phyloP scores from a whole-genome alignment of 2,797 vertebrate genomes.

The Gorsachius magnificus region DNA sequence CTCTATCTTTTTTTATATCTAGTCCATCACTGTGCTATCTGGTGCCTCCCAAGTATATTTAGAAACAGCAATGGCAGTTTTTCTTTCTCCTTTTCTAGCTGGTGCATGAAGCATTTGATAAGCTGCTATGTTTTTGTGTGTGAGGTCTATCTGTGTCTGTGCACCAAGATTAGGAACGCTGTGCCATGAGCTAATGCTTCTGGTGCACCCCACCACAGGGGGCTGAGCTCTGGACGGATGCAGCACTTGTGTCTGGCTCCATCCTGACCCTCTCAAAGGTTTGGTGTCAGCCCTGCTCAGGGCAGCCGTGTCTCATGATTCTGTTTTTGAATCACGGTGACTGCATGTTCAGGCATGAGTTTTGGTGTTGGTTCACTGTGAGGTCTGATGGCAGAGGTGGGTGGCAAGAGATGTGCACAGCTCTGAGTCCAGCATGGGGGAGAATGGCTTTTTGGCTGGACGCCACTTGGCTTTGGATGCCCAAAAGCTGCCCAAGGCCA shows the following conservation, averaged over 20 bases:
- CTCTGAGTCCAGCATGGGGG: background rate
- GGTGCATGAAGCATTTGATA: background rate
- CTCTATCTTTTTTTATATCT: background rate
- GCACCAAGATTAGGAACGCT: background rate
- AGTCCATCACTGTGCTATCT: background rate
- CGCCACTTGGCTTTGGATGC: background rate
- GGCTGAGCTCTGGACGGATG: background rate
- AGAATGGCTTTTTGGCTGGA: background rate
- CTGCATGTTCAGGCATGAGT: background rate
- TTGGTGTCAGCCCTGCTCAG: background rate
- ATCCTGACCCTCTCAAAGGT: background rate
- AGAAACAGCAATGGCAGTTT: background rate
- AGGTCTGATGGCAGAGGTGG: background rate
- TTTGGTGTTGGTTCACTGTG: background rate
- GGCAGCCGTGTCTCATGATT: background rate
- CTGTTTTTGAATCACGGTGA: background rate
- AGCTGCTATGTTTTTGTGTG: background rate
- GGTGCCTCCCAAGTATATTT: constrained; percentile 15
- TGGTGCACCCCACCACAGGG: background rate
- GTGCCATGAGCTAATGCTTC: background rate
- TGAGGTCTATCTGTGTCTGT: background rate
- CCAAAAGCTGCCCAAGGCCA: background rate
- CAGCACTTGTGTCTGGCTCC: background rate
- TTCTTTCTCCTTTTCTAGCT: background rate
- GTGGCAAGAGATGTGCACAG: background rate